Percentiles rank a stretch among this genome's conserved stretches.
Evolutionary conservation across 1,140 invertebrate species (phyloP).

Genomic region (Drosophila nigromelanica): DNA sequence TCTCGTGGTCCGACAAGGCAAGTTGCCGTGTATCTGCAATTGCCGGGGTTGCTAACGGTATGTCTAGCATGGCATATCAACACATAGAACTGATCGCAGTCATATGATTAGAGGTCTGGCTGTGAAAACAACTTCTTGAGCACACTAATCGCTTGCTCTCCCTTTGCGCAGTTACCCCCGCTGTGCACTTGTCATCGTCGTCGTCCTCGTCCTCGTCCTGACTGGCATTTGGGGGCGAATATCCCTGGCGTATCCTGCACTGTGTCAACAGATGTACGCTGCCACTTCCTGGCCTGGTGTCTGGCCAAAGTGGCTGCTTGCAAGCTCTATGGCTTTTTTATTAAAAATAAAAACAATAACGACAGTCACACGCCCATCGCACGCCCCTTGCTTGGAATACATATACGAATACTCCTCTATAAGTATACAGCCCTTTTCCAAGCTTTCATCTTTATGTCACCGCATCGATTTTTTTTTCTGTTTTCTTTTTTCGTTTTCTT

Average conservation of each 20-base stretch:
- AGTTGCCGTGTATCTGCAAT: neutral
- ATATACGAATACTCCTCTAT: neutral
- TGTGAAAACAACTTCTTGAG: neutral
- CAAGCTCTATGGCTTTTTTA: slow-evolving; percentile 33
- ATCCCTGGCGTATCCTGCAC: slow-evolving; percentile 26
- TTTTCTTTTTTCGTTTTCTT: slow-evolving; percentile 12
- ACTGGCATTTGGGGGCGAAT: neutral
- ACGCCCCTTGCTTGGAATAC: slow-evolving; percentile 18
- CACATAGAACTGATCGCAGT: slow-evolving; percentile 3
- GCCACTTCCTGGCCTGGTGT: slow-evolving; percentile 10
- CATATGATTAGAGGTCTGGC: neutral
- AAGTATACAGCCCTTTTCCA: slow-evolving; percentile 38
- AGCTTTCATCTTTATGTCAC: slow-evolving; percentile 76
- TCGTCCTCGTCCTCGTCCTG: no score
- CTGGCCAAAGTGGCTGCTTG: slow-evolving; percentile 33
- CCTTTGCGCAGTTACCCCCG: neutral
- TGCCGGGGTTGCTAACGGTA: slow-evolving; percentile 6
- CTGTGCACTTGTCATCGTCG: slow-evolving; percentile 9
- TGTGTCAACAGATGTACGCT: slow-evolving; percentile 37
- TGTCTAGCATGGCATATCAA: neutral
- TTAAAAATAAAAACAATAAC: slow-evolving; percentile 68
- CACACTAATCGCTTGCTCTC: slow-evolving; percentile 6
- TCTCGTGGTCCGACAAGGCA: neutral
- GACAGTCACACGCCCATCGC: slow-evolving; percentile 40
- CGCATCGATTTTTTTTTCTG: slow-evolving; percentile 58